Percentiles rank a stretch among this genome's conserved stretches.
Evolutionary conservation across 1,140 invertebrate genomes (phyloP).

Genomic region (Apis cerana): DNA sequence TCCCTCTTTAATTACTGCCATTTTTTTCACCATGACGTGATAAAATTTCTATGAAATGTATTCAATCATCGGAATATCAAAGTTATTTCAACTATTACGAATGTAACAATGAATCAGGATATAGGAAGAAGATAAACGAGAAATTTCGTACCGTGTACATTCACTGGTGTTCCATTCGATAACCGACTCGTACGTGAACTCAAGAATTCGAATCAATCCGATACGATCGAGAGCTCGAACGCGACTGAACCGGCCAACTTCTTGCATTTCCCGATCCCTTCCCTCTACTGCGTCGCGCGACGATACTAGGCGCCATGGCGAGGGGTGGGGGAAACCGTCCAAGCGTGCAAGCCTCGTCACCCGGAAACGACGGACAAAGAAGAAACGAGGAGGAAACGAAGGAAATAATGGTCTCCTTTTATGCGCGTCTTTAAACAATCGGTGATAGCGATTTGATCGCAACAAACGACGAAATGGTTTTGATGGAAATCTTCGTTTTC

Average conservation of each 20-base stretch:
- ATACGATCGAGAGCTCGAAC: slow-evolving; percentile 55
- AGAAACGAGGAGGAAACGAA: not conserved
- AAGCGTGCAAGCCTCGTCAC: slow-evolving; percentile 10
- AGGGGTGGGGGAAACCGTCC: not conserved
- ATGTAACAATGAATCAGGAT: not conserved
- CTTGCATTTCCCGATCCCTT: slow-evolving; percentile 11
- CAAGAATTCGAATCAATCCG: not conserved
- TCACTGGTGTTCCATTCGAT: slow-evolving; percentile 12
- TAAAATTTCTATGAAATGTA: not conserved
- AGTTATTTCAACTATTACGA: not conserved
- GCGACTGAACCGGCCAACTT: slow-evolving; percentile 49
- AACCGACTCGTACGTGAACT: not conserved
- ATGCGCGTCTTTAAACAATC: slow-evolving; percentile 7
- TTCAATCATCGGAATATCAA: not conserved
- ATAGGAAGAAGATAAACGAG: not conserved
- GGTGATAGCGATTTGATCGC: not conserved
- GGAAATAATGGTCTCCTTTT: not conserved
- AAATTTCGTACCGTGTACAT: slow-evolving; percentile 21
- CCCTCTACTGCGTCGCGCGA: not conserved
- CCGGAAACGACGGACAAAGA: slow-evolving; percentile 22
- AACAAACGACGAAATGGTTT: not conserved
- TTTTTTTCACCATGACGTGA: not conserved
- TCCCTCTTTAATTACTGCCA: not conserved
- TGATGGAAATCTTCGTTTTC: not conserved
- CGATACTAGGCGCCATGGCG: slow-evolving; percentile 20